phyloP scores from a whole-genome alignment of 30 jellyfish, hydroid and myxozoan genomes.

The Turritopsis rubra region DNA sequence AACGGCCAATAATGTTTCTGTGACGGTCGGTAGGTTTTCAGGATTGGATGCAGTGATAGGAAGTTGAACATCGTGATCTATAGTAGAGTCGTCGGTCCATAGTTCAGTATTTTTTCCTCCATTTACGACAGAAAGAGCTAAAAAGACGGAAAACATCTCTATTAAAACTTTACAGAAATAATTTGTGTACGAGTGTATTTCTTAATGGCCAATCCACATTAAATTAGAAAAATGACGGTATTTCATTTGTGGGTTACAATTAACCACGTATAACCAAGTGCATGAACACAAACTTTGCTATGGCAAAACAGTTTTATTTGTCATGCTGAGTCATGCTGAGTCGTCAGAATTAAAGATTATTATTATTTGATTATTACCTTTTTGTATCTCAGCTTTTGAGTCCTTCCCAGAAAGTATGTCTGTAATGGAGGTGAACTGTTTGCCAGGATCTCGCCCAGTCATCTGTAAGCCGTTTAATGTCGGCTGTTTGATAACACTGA shows the following conservation, averaged over 20 bases:
- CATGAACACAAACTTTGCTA: too few species aligned
- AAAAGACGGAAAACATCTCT: neutral
- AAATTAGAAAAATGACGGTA: too few species aligned
- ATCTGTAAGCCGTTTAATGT: neutral
- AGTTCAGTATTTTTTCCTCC: neutral
- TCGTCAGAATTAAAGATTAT: too few species aligned
- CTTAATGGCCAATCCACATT: too few species aligned
- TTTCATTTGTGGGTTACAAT: too few species aligned
- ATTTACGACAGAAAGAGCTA: neutral
- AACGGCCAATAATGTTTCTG: slow-evolving; percentile 32
- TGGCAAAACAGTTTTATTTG: too few species aligned
- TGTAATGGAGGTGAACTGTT: slow-evolving; percentile 19
- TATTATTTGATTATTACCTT: neutral
- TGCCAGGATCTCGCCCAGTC: neutral
- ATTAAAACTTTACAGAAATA: too few species aligned
- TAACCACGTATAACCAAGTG: too few species aligned
- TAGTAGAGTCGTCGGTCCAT: neutral
- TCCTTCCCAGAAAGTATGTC: slow-evolving; percentile 16
- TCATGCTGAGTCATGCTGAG: too few species aligned
- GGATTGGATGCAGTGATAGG: slow-evolving; percentile 7
- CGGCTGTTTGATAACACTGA: slow-evolving; percentile 25
- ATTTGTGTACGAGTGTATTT: too few species aligned
- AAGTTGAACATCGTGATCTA: neutral
- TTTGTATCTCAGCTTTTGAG: neutral
- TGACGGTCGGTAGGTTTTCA: slow-evolving; percentile 9